Percentiles rank a stretch among this genome's conserved stretches.
phyloP scores from a whole-genome alignment of 1,140 invertebrate species.

The Rhagoletis pomonella region DNA sequence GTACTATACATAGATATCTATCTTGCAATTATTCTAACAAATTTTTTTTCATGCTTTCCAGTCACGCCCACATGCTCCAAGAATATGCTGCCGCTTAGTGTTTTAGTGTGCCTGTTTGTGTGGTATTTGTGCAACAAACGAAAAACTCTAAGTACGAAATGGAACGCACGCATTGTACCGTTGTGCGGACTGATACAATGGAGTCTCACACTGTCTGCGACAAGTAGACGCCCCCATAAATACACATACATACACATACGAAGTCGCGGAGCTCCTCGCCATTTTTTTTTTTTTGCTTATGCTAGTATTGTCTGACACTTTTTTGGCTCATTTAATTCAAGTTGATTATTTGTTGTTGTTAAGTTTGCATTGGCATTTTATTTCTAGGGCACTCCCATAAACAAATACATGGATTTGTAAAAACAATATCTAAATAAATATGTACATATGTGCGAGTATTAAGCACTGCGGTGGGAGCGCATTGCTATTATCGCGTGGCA shows the following conservation, averaged over 20 bases:
- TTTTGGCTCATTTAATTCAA: slow-evolving; percentile 35
- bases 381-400: slow-evolving; percentile 39
- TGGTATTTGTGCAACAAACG: not conserved
- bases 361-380: slow-evolving; percentile 18
- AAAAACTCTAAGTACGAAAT: slow-evolving; percentile 20
- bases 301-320: not conserved
- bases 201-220: slow-evolving; percentile 12
- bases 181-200: not conserved
- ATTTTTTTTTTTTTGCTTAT: not conserved
- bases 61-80: slow-evolving; percentile 33
- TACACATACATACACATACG: not conserved
- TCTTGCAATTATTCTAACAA: slow-evolving; percentile 29
- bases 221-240: slow-evolving; percentile 2
- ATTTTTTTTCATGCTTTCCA: not conserved
- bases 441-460: not conserved
- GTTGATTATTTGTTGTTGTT: not conserved
- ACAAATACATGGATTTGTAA: not conserved
- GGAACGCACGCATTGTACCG: slow-evolving; percentile 35
- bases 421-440: not conserved
- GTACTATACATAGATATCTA: not conserved
- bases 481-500: not conserved
- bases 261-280: no score
- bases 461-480: not conserved
- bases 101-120: not conserved
- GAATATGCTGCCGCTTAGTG: not conserved